Evolutionary conservation across 2,113 vertebrate species (phyloP).

Genomic region (Terrapene triunguis): DNA sequence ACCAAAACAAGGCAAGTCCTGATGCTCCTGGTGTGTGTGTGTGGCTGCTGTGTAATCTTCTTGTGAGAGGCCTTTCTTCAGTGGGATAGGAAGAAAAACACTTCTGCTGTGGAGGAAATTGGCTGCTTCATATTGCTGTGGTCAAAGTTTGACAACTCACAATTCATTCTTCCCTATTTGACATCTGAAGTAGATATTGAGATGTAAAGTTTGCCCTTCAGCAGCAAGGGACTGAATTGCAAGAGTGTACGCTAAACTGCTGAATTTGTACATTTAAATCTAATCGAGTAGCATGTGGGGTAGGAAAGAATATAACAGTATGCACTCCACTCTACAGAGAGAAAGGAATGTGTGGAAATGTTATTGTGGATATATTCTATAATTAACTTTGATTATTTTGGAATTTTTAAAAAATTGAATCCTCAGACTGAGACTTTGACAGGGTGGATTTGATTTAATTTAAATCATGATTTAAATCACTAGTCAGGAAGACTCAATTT

Average conservation of each 20-base stretch:
- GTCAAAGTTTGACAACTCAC: fast-evolving
- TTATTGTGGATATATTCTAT: not conserved
- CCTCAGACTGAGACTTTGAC: too few species aligned
- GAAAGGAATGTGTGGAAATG: not conserved
- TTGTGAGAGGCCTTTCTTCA: not conserved
- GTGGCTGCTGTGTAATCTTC: not conserved
- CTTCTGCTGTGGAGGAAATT: not conserved
- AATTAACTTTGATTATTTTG: not conserved
- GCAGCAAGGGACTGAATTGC: not conserved
- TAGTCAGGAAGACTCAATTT: too few species aligned
- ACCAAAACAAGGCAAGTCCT: fast-evolving
- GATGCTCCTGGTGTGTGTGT: not conserved
- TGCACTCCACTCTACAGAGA: not conserved
- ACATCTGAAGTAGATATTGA: not conserved
- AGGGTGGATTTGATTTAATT: too few species aligned
- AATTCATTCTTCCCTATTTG: not conserved
- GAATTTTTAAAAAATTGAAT: not conserved
- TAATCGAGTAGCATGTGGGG: not conserved
- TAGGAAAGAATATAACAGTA: fast-evolving
- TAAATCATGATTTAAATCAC: too few species aligned
- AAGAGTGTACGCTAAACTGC: not conserved
- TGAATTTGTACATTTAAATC: not conserved
- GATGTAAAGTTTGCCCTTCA: not conserved
- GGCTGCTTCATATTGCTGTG: not conserved
- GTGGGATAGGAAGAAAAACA: not conserved